Percentiles rank a stretch among this genome's conserved stretches.
These are phyloP conservation scores for Agriopis leucophaearia DNA, from an alignment of 2,888 invertebrate genomes.

Conservation along the genomic window DNA sequence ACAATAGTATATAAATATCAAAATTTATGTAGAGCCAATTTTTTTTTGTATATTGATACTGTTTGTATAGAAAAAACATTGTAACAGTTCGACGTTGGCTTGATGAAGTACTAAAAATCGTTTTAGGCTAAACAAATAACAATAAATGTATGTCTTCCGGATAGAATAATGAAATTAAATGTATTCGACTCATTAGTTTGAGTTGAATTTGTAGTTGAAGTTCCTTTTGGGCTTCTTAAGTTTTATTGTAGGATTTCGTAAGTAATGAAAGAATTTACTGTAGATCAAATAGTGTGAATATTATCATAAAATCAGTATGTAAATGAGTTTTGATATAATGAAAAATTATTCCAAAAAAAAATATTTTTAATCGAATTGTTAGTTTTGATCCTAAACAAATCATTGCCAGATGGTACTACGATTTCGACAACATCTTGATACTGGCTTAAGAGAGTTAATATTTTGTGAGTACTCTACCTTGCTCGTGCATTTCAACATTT, in stretches of 20 bases:
- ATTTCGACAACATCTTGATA: neutral
- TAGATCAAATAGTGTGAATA: constrained; percentile 66
- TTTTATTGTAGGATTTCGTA: constrained; percentile 62
- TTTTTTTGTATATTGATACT: neutral
- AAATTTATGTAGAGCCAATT: no score
- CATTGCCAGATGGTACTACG: neutral
- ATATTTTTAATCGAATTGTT: neutral
- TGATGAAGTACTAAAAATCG: constrained; percentile 42
- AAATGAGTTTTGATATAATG: constrained; percentile 62
- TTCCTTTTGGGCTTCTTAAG: constrained; percentile 74
- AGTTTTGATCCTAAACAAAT: neutral
- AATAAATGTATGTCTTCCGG: constrained; percentile 83
- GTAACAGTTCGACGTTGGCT: neutral
- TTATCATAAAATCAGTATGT: constrained; percentile 11
- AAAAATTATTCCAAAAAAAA: constrained; percentile 54
- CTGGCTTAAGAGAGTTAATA: neutral
- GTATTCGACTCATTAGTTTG: constrained; percentile 74
- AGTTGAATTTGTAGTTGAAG: constrained; percentile 60
- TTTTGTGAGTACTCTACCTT: no score
- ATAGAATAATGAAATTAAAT: constrained; percentile 71
- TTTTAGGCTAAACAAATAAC: constrained; percentile 69
- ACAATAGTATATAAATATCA: no score
- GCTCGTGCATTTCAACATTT: no score
- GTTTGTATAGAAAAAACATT: neutral
- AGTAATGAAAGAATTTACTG: constrained; percentile 79